These are phyloP conservation scores for Nothobranchius kuhntae DNA, from an alignment of 2,113 vertebrate species.

Conservation along the genomic window DNA sequence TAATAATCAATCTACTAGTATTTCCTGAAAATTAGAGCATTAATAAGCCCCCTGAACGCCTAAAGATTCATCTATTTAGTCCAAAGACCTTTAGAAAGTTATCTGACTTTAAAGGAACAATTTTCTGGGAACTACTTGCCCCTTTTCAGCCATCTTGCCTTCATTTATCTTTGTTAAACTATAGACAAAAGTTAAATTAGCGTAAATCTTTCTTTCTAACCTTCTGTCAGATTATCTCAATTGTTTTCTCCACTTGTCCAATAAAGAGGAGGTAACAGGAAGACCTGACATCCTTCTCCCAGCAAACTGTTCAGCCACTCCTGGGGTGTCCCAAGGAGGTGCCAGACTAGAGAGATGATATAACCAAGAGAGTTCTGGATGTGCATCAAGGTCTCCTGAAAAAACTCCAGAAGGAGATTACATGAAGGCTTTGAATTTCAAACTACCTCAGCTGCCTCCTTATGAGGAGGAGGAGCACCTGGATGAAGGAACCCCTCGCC, in stretches of 20 bases:
- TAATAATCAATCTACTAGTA: slow-evolving; percentile 23
- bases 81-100: not conserved
- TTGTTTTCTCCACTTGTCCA: too few relatives aligned
- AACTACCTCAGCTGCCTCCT: too few relatives aligned
- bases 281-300: too few relatives aligned
- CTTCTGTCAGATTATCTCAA: not conserved
- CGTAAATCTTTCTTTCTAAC: slow-evolving; percentile 4
- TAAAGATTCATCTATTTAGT: not conserved
- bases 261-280: not conserved
- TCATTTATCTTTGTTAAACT: not conserved
- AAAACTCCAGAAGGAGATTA: too few relatives aligned
- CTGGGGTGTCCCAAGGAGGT: too few relatives aligned
- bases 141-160: not conserved
- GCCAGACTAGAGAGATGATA: too few relatives aligned
- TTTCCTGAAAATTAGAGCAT: slow-evolving; percentile 7
- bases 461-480: too few relatives aligned
- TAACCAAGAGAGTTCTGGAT: too few relatives aligned
- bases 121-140: not conserved
- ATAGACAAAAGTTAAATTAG: not conserved
- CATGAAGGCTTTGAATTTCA: too few relatives aligned
- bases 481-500: too few relatives aligned
- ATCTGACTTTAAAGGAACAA: not conserved
- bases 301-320: too few relatives aligned
- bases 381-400: too few relatives aligned
- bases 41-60: not conserved